Percentiles rank a stretch among this genome's conserved stretches.
Conservation (phyloP, 2,888 invertebrate species). For the Drosophila anomalata region DNA sequence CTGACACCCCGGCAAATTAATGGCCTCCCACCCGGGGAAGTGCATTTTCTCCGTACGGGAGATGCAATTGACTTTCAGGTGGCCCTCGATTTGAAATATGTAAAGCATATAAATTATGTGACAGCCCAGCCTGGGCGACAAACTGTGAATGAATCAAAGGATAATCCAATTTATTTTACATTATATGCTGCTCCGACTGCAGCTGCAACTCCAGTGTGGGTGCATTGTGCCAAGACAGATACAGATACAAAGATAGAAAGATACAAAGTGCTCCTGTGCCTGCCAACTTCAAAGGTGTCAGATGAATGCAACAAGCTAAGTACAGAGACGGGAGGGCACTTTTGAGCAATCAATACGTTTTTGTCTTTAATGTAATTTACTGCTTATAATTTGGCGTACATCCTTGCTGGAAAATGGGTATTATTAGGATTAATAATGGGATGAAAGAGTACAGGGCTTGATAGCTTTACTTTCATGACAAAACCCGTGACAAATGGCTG, state of each 20-base stretch:
- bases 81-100: conserved; percentile 74
- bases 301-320: conserved; percentile 23
- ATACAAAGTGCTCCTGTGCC: conserved; percentile 44
- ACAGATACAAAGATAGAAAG: conserved; percentile 48
- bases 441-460: neutral
- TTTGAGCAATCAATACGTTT: conserved; percentile 77
- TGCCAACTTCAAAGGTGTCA: conserved; percentile 73
- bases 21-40: conserved; percentile 46
- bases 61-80: conserved; percentile 45
- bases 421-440: conserved; percentile 34
- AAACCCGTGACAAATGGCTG: neutral
- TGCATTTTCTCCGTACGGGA: conserved; percentile 6
- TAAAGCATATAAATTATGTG: conserved; percentile 79
- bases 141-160: conserved; percentile 81
- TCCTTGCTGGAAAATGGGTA: conserved; percentile 36
- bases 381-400: conserved; percentile 54
- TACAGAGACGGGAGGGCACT: conserved; percentile 33
- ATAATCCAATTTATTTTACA: conserved; percentile 83
- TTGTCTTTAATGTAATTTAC: conserved; percentile 80
- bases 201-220: conserved; percentile 40
- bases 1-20: conserved; percentile 75
- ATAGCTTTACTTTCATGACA: neutral
- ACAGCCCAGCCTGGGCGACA: conserved; percentile 64
- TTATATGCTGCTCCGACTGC: conserved; percentile 53
- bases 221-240: conserved; percentile 57